A percentile compares a stretch with the other conserved stretches of the same genome.
Evolutionary conservation across 1,140 invertebrate genomes (phyloP).

Genomic region (Euborellia annulipes): DNA sequence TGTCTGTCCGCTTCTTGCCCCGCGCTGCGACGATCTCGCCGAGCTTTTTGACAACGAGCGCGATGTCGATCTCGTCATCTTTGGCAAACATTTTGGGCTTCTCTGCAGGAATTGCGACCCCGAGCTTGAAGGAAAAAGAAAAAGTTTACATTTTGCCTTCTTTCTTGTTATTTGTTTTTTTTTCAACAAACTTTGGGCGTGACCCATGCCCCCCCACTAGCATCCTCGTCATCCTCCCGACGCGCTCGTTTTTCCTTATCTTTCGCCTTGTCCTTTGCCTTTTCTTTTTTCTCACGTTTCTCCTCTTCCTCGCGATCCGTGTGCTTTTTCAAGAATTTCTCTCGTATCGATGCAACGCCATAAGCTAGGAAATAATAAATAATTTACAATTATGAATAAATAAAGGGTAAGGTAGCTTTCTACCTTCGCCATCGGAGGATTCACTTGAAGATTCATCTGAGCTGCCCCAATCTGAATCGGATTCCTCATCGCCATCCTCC

Average conservation of each 20-base stretch:
- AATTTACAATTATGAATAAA: too few relatives aligned
- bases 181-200: too few relatives aligned
- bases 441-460: constrained; percentile 24
- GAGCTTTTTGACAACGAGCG: constrained; percentile 84
- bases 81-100: constrained; percentile 96
- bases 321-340: constrained; percentile 23
- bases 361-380: too few relatives aligned
- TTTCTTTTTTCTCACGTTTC: constrained; percentile 42
- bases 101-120: constrained; percentile 25
- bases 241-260: constrained; percentile 36
- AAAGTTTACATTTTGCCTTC: too few relatives aligned
- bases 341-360: too few relatives aligned
- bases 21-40: constrained; percentile 87
- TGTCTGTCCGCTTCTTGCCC: constrained; percentile 87
- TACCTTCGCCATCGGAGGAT: neutral
- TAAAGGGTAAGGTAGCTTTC: neutral
- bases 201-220: constrained; percentile 68
- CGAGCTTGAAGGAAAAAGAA: neutral
- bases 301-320: constrained; percentile 58
- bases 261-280: constrained; percentile 39
- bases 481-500: constrained; percentile 54
- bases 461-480: constrained; percentile 73
- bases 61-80: constrained; percentile 89
- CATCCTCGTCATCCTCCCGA: constrained; percentile 43
- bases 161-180: too few relatives aligned